Evolutionary conservation across 2,797 vertebrate species (phyloP).

Genomic region (Phataginus tetradactyla): DNA sequence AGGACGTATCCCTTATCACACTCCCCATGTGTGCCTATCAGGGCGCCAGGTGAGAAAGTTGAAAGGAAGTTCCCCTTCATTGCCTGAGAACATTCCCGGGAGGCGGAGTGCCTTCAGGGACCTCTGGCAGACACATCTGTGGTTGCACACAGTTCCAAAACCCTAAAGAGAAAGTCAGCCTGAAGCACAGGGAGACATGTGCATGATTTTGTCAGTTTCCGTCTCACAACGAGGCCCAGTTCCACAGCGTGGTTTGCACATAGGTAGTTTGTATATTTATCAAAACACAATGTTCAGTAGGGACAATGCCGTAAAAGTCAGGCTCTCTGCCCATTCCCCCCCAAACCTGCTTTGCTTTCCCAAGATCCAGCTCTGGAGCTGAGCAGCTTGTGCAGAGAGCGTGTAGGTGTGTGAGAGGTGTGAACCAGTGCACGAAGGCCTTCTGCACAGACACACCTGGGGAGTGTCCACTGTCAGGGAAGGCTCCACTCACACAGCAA

Average conservation of each 20-base stretch:
- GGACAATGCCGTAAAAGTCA: neutral
- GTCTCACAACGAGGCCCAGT: neutral
- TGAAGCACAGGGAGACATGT: neutral
- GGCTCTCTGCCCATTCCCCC: neutral
- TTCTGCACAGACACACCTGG: neutral
- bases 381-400: neutral
- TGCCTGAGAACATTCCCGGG: neutral
- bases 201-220: neutral
- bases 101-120: neutral
- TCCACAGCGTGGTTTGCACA: neutral
- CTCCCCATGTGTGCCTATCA: neutral
- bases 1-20: neutral
- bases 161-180: neutral
- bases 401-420: neutral
- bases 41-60: neutral
- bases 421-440: neutral
- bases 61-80: neutral
- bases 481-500: too few species aligned
- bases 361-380: neutral
- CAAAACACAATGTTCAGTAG: neutral
- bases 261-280: neutral
- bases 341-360: neutral
- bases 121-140: neutral
- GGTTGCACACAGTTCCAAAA: accelerated
- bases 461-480: too few species aligned